Percentiles rank a stretch among this genome's conserved stretches.
phyloP scores from a whole-genome alignment of 37 sponge, comb jelly and placozoan species.

The Bolinopsis microptera region DNA sequence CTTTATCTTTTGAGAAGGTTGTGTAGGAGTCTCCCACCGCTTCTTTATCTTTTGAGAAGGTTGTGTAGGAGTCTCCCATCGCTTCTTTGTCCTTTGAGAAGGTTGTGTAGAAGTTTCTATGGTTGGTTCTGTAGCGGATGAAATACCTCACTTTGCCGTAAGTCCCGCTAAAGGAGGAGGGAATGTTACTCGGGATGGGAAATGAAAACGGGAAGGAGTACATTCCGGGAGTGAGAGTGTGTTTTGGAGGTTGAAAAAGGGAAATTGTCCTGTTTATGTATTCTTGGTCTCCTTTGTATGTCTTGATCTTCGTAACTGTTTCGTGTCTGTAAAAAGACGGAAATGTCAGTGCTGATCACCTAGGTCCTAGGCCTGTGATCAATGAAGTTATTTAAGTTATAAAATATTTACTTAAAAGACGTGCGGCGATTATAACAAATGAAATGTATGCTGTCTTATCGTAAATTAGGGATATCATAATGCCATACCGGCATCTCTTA shows the following conservation, averaged over 20 bases:
- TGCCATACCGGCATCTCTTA: no score
- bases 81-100: no score
- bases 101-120: no score
- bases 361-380: no score
- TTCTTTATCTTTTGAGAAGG: conserved; percentile 19
- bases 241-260: neutral
- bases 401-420: no score
- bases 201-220: conserved; percentile 28
- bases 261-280: conserved; percentile 8
- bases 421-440: no score
- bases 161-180: neutral
- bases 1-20: conserved; percentile 3
- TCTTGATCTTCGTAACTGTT: neutral
- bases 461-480: no score
- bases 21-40: neutral
- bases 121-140: neutral
- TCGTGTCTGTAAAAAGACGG: no score
- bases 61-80: neutral
- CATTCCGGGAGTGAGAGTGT: neutral
- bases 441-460: no score
- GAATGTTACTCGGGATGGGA: neutral
- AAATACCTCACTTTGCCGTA: conserved; percentile 44
- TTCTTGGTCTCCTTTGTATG: neutral
- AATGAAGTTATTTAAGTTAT: no score
- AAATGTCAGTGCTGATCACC: no score